Evolutionary conservation across 1,140 invertebrate genomes (phyloP).

Genomic region (Papilio polytes): DNA sequence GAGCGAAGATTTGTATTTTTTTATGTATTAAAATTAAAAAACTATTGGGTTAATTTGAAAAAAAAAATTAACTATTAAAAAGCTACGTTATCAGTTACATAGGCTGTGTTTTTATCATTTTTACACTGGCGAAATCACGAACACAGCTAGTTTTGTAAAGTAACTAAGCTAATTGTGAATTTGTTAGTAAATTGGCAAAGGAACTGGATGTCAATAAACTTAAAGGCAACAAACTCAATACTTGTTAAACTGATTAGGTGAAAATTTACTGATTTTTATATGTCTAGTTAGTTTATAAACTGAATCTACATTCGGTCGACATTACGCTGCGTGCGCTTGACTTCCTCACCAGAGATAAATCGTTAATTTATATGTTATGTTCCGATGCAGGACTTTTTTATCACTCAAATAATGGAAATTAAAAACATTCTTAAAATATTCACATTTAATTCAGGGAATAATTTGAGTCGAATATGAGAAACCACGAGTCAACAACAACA

Average conservation of each 20-base stretch:
- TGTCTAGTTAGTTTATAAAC: neutral
- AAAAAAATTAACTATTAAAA: no score
- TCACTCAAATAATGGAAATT: neutral
- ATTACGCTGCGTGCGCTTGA: neutral
- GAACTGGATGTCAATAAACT: neutral
- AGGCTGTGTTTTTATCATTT: no score
- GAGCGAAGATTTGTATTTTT: no score
- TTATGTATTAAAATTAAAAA: no score
- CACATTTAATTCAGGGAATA: conserved; percentile 1
- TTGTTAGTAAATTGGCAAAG: neutral
- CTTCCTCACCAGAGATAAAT: neutral
- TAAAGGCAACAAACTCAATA: neutral
- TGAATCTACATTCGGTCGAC: neutral
- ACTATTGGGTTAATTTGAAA: no score
- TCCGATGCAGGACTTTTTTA: neutral
- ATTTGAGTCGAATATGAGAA: neutral
- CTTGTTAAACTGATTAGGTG: no score
- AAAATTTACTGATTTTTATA: neutral
- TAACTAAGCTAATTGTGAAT: neutral
- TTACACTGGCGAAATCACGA: no score
- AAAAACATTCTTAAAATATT: conserved; percentile 3
- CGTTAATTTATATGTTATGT: conserved; percentile 13
- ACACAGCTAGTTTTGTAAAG: neutral
- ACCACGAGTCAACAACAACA: no score
- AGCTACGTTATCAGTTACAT: no score